A percentile compares a stretch with the other conserved stretches of the same genome.
Evolutionary conservation across 1,140 invertebrate species (phyloP).

Genomic region (Ladona fulva): DNA sequence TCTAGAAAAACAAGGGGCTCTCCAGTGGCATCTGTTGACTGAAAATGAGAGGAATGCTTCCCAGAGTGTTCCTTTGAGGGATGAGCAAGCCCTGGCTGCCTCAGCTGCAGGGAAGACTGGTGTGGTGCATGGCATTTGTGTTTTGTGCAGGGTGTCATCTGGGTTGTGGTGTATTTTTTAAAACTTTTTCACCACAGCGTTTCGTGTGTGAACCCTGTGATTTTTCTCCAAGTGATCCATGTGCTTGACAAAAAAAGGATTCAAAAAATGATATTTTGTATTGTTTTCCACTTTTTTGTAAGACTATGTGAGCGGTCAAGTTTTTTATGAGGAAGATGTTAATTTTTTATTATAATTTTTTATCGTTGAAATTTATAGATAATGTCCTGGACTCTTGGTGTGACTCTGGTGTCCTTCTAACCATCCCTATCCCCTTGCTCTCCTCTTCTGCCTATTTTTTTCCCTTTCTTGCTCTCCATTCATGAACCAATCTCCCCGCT

Average conservation of each 20-base stretch:
- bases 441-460: too few relatives aligned
- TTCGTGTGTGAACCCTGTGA: not conserved
- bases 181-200: not conserved
- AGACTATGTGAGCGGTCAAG: slow-evolving; percentile 3
- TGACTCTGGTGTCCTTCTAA: not conserved
- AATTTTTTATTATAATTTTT: slow-evolving; percentile 11
- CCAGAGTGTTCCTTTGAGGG: not conserved
- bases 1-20: not conserved
- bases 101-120: not conserved
- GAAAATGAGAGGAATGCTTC: not conserved
- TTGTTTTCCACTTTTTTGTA: slow-evolving; percentile 10
- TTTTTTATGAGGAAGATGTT: slow-evolving; percentile 6
- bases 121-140: not conserved
- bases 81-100: not conserved
- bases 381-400: not conserved
- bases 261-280: slow-evolving; percentile 11
- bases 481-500: not conserved
- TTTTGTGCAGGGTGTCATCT: not conserved
- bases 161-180: not conserved
- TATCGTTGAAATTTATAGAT: slow-evolving; percentile 10
- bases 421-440: not conserved
- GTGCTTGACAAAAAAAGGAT: not conserved
- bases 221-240: slow-evolving; percentile 8
- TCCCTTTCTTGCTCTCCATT: not conserved
- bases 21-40: not conserved